A percentile compares a stretch with the other conserved stretches of the same genome.
These are phyloP conservation scores for Agrotis segetum DNA, from an alignment of 2,888 invertebrate species.

Conservation along the genomic window DNA sequence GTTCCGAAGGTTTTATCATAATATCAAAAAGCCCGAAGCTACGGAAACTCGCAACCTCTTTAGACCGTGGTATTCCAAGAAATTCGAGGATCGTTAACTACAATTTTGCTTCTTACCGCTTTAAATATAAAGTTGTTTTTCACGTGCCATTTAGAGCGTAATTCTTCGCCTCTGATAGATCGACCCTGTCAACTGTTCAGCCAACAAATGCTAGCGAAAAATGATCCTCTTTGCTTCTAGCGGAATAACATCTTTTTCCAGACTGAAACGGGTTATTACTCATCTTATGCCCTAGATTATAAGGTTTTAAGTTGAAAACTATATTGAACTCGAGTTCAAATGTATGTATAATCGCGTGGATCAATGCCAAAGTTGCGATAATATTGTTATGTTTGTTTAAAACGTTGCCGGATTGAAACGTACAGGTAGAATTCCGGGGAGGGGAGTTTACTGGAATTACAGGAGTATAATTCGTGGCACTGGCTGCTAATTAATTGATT, in stretches of 20 bases:
- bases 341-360: constrained; percentile 74
- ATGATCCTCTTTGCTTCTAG: constrained; percentile 73
- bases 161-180: constrained; percentile 74
- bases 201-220: constrained; percentile 76
- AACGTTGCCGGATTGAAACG: constrained; percentile 39
- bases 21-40: constrained; percentile 64
- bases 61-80: constrained; percentile 64
- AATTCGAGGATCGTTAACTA: constrained; percentile 63
- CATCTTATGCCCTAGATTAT: constrained; percentile 71
- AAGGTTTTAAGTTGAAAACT: constrained; percentile 65
- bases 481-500: constrained; percentile 38
- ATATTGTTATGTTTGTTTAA: constrained; percentile 57
- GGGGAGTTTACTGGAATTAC: constrained; percentile 28
- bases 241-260: constrained; percentile 79
- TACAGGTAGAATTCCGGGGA: constrained; percentile 29
- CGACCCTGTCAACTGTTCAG: constrained; percentile 76
- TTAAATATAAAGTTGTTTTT: constrained; percentile 68
- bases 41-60: constrained; percentile 67
- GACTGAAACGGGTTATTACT: constrained; percentile 75
- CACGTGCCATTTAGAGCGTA: constrained; percentile 53
- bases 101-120: constrained; percentile 60
- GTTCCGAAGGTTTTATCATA: constrained; percentile 63
- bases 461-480: constrained; percentile 17
- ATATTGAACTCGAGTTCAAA: constrained; percentile 71
- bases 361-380: constrained; percentile 74